phyloP scores from a whole-genome alignment of 1,140 invertebrate species.

The Pentalonia nigronervosa region DNA sequence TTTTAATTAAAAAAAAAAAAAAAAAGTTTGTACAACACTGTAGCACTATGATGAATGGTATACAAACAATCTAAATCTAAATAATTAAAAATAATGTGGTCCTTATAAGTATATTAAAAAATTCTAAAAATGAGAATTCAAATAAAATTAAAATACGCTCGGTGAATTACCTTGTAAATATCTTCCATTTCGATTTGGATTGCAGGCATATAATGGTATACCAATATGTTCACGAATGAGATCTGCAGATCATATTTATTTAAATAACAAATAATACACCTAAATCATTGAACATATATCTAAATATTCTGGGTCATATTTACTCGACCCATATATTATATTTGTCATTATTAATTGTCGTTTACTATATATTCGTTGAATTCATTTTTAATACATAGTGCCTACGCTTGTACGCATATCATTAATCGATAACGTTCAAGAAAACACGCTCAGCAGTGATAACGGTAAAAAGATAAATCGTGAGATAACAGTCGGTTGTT shows the following conservation, averaged over 20 bases:
- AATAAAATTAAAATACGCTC: not conserved
- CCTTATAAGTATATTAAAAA: too few species aligned
- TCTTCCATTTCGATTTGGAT: not conserved
- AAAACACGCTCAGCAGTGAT: not conserved
- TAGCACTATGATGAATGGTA: not conserved
- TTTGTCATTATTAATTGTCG: not conserved
- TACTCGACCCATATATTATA: not conserved
- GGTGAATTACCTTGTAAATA: not conserved
- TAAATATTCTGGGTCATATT: not conserved
- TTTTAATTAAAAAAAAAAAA: not conserved
- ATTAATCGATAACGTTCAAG: not conserved
- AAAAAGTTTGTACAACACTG: not conserved
- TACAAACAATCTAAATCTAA: not conserved
- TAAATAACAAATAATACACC: not conserved
- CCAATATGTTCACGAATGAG: not conserved
- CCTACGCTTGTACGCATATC: not conserved
- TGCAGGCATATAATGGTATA: not conserved
- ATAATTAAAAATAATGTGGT: not conserved
- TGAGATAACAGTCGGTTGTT: not conserved
- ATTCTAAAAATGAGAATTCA: not conserved
- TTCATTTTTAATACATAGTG: not conserved
- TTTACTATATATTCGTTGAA: not conserved
- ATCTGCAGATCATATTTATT: not conserved
- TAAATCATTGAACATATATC: not conserved
- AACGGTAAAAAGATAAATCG: slow-evolving; percentile 1